Base-by-base conservation (phyloP, 2,888 invertebrate genomes). In the Tyria jacobaeae region DNA sequence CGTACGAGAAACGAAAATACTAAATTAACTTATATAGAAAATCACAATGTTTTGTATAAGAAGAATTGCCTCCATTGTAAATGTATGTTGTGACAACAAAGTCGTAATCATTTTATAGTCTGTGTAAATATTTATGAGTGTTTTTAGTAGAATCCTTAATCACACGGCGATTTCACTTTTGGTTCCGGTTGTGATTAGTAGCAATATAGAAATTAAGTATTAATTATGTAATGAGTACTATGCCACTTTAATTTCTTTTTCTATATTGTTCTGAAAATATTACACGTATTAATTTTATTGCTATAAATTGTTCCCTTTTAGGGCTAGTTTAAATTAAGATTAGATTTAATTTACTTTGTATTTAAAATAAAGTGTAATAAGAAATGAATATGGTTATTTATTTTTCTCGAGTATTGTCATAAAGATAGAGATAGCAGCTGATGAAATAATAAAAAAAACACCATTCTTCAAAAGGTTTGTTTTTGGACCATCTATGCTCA, bases 121-220 rank as follows among this genome's bases (percentile, higher is more conserved):
- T 44, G 21, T 44, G 21, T 44, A 21, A 44, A 57, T 57, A 62
- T 60, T 59, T 67, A 54, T 72, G 53, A 54, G 3, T 4, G 3
- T 4, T 27, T 4, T 27, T 27, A 4, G 27, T 27, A 66, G 58
- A 57, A 65, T 67, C 56, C 35, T 64, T 47, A 50, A 48, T 58
- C 52, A 65, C 55, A 65, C 53, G 73, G 41, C 31, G 37, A 67
- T 60, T 68, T 57, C 58, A 58, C 57, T 58, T 76, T 79, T 76
- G 64, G 78, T 81, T 78, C 76, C 71, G 84, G 85, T 86, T 86
- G 85, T 85, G 85, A 85, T 76, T 78, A 71, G 64, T 82, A 80
- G 84, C 77, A 82, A 81, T 82, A 75, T 80, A 80, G 63, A 56
- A 56, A 50, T 61, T 73, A 75, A 73, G 66, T 70, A 75, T 62